These are phyloP conservation scores for human DNA, from an alignment of 2,113 vertebrate genomes.

Conservation along the genomic window GRCh38 chr1:184214001-184214500, in stretches of 20 bases:
- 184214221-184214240: background rate
- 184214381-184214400: background rate
- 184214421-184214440: background rate
- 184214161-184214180: background rate
- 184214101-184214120: too few relatives aligned
- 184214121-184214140: accelerated
- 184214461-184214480: too few relatives aligned
- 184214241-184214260: background rate
- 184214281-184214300: background rate
- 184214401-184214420: background rate
- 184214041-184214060: background rate
- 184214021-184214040: background rate
- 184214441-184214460: too few relatives aligned
- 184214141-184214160: background rate
- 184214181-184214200: background rate
- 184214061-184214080: background rate
- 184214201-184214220: background rate
- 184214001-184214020: background rate
- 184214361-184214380: background rate
- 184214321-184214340: background rate
- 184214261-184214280: background rate
- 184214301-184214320: conserved; percentile 30
- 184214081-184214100: background rate
- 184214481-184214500: too few relatives aligned
- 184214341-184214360: background rate